Percentiles rank a stretch among this genome's conserved stretches.
These are phyloP conservation scores for Axinella damicornis DNA, from an alignment of 37 sponge, comb jelly and placozoan genomes.

Conservation along the genomic window DNA sequence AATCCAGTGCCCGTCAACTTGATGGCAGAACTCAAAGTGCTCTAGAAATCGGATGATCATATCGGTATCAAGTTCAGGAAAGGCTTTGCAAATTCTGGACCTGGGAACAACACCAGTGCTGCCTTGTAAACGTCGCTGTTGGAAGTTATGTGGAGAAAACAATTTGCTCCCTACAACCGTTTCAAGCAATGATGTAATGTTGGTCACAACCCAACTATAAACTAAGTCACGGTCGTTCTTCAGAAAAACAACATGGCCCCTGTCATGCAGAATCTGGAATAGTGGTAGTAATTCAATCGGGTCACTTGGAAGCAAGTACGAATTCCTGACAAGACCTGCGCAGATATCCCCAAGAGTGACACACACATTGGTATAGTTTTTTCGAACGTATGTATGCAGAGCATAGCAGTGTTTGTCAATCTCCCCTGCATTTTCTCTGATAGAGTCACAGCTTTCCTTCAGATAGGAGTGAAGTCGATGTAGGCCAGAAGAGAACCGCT, in stretches of 20 bases:
- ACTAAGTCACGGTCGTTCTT: background rate
- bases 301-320: background rate
- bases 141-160: conserved; percentile 25
- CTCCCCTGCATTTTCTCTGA: too few relatives aligned
- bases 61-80: conserved; percentile 1
- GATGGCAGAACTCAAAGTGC: conserved; percentile 30
- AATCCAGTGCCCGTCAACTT: too few relatives aligned
- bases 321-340: background rate
- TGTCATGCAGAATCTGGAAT: background rate
- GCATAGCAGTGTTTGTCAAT: too few relatives aligned
- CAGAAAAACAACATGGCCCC: conserved; percentile 5
- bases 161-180: conserved; percentile 1
- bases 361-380: background rate
- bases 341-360: background rate
- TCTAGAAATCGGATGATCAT: conserved; percentile 5
- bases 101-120: conserved; percentile 7
- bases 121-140: background rate
- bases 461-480: too few relatives aligned
- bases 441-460: too few relatives aligned
- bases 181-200: conserved; percentile 1
- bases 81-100: background rate
- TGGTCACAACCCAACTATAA: conserved; percentile 9
- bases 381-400: too few relatives aligned
- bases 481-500: too few relatives aligned
- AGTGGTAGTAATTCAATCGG: background rate